These are phyloP conservation scores for Battus philenor DNA, from an alignment of 1,140 invertebrate species.

Conservation along the genomic window DNA sequence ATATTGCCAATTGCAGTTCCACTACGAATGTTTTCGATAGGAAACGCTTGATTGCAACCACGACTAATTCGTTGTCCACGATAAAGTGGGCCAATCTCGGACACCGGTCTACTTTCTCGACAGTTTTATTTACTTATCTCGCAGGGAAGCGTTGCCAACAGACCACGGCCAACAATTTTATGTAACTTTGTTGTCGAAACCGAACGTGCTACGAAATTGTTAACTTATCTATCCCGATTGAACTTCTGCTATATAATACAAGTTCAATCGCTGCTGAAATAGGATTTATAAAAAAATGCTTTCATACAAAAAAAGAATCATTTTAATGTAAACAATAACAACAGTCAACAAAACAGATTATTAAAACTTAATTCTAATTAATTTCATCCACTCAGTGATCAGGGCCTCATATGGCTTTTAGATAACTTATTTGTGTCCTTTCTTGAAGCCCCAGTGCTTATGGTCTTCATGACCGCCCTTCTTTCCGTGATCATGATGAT, in stretches of 20 bases:
- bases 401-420: constrained; percentile 26
- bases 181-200: constrained; percentile 65
- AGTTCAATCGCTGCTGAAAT: constrained; percentile 7
- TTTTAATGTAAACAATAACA: constrained; percentile 39
- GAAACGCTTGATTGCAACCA: constrained; percentile 56
- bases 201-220: constrained; percentile 49
- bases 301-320: constrained; percentile 22
- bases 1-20: constrained; percentile 47
- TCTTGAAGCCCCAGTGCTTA: constrained; percentile 75
- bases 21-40: constrained; percentile 52
- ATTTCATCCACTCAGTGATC: constrained; percentile 40
- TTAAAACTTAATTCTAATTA: constrained; percentile 40
- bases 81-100: constrained; percentile 60
- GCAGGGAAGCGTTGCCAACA: constrained; percentile 51
- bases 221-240: constrained; percentile 19
- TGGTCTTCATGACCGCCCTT: constrained; percentile 77
- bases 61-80: constrained; percentile 47
- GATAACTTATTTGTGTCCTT: constrained; percentile 72
- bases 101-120: constrained; percentile 61
- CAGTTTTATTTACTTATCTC: constrained; percentile 51
- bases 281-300: constrained; percentile 18
- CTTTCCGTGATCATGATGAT: constrained; percentile 79
- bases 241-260: constrained; percentile 3
- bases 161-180: constrained; percentile 54
- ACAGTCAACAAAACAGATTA: constrained; percentile 51